Evolutionary conservation across 2,888 invertebrate species (phyloP), one percentile per base, ranked within the genome.

Genomic region (Allophyes oxyacanthae): DNA sequence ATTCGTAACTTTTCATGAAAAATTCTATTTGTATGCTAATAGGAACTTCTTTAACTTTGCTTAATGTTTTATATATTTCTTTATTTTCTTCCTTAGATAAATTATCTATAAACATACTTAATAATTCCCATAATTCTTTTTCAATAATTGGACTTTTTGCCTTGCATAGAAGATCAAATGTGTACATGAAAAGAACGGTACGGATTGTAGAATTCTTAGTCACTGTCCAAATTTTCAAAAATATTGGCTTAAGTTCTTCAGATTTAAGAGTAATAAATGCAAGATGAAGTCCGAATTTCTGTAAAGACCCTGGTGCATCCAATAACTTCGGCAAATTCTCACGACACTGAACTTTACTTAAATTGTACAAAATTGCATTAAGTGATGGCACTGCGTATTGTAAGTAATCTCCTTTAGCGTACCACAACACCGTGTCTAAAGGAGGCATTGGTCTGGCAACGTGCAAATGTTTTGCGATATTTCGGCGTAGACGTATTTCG

Each of bases 321-420:
- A 87, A 57, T 48, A 92, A 67, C n/a, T 61, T 73, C 1, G 72
- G 68, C 13, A 90, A 64, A 52, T 81, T 57, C 7, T 81, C 56
- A 3, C 67, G 74, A 49, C 78, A 77, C 36, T 79, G 74, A 10
- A 15, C 58, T 13, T 63, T 55, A 44, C 83, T 87, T 38, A 88
- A 56, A 58, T 89, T 85, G 33, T 82, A 71, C 11, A 87, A 72
- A 26, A 90, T 65, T 6, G 91, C 77, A 54, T 73, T 81, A 6
- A 92, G 72, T 13, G 92, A 89, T 1, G 88, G 85, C 9, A 91
- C 76, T 7, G 80, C 76, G 54, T 76, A 87, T 60, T 90, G 88
- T 36, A 91, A 77, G 58, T 90, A 91, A 68, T 92, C 90, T 20
- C 89, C 88, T 75, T 84, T 87, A 2, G 90, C 88, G 58, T 86